Conservation (phyloP, 2,888 invertebrate species). For the Amphiduros pacificus region DNA sequence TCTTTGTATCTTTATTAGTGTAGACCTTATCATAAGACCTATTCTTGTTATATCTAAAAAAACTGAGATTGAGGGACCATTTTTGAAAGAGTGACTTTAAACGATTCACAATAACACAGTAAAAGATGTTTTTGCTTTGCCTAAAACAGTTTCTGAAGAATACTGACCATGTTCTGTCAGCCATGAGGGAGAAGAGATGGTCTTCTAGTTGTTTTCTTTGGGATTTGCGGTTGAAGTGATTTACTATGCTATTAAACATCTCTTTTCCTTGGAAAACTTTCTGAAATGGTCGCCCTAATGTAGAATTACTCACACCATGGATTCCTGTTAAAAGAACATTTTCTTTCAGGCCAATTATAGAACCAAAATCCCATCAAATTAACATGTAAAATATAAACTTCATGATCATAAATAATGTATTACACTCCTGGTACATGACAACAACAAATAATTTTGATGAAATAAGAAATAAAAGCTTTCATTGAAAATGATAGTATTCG, state of each 20-base stretch:
- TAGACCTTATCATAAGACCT: no score
- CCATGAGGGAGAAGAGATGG: neutral
- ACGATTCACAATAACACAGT: no score
- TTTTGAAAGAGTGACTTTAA: neutral
- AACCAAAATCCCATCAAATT: no score
- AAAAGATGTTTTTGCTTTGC: no score
- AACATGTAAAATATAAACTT: neutral
- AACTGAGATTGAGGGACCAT: no score
- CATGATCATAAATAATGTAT: neutral
- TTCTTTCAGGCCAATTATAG: no score
- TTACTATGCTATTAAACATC: neutral
- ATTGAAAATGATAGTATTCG: no score
- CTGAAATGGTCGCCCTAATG: neutral
- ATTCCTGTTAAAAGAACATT: neutral
- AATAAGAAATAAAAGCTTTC: neutral
- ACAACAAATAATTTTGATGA: neutral
- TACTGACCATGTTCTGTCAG: neutral
- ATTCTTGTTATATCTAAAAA: no score
- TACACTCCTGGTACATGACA: neutral
- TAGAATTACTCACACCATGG: neutral
- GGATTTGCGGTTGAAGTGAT: neutral
- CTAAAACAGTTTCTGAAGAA: no score
- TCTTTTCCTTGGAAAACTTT: neutral
- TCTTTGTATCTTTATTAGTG: no score
- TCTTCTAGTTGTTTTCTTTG: neutral